Base-by-base conservation (phyloP, 2,888 invertebrate species). In the Drosophila diplacantha region DNA sequence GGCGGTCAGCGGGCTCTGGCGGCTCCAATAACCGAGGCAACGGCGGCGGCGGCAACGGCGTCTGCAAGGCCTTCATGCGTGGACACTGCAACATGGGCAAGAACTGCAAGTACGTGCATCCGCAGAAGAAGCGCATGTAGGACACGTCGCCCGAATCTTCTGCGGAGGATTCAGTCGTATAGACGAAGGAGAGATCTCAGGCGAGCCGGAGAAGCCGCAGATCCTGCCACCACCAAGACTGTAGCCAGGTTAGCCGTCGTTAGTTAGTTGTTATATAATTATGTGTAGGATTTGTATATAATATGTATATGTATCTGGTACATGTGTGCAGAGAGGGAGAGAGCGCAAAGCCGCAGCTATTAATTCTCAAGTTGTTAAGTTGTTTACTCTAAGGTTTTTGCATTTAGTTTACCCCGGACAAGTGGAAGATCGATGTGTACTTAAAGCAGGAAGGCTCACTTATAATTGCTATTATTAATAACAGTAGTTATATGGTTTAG, bases 41-140 rank as follows among this genome's bases (percentile, higher is more conserved):
- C 16, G 88, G 89, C 11, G 38, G 83, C 43, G 88, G 89, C 46
- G 68, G 71, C 39, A 83, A 74, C 81, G 88, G 91, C 49, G 89
- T 93, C 14, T 96, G 96, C 85, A 93, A 94, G 85, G 93, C 94
- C 86, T 94, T 94, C 83, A 93, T 93, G 85, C 92, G 93, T 76
- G 96, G 96, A 1, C 94, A 92, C 66, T 96, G 96, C 89, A 90
- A 94, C 51, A 92, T 94, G 85, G 95, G 94, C 56, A 94, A 94
- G 76, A 93, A 93, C 75, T 97, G 96, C 88, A 92, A 93, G 54
- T 96, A 94, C 87, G 89, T 95, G 74, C 96, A 96, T 90, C 94
- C 94, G 4, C 85, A 86, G 58, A 85, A 85, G 49, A 87, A 87
- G 65, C 75, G 85, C 44, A 76, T 87, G 77, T 87, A 87, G 85